phyloP scores from a whole-genome alignment of 2,113 vertebrate species.

The Scortum barcoo region DNA sequence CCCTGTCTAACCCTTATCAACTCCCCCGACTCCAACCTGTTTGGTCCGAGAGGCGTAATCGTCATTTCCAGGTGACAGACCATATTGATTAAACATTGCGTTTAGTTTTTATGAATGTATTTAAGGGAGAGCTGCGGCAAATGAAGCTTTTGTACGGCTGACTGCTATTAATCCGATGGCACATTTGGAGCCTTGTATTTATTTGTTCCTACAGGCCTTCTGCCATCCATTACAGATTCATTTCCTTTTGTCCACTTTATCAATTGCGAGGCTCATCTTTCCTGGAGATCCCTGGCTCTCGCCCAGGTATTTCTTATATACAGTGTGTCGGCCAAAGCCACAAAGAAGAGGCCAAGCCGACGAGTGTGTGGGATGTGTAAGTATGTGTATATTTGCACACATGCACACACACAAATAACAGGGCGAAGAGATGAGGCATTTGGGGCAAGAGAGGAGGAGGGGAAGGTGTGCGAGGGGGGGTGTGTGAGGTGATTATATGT shows the following conservation, averaged over 20 bases:
- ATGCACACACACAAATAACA: conserved; percentile 47
- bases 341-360: conserved; percentile 26
- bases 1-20: conserved; percentile 48
- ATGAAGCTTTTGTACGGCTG: conserved; percentile 57
- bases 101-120: conserved; percentile 69
- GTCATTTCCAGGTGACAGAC: conserved; percentile 57
- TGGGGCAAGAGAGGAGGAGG: conserved; percentile 13
- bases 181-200: conserved; percentile 57
- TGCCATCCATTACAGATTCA: conserved; percentile 65
- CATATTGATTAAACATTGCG: conserved; percentile 64
- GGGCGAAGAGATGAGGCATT: conserved; percentile 46
- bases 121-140: conserved; percentile 62
- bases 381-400: conserved; percentile 18
- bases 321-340: conserved; percentile 50
- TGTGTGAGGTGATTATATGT: conserved; percentile 70
- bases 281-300: conserved; percentile 63
- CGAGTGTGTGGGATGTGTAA: conserved; percentile 22
- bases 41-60: conserved; percentile 45
- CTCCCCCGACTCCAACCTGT: conserved; percentile 29
- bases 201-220: conserved; percentile 62
- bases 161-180: conserved; percentile 60
- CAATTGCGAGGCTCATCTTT: conserved; percentile 66
- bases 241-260: conserved; percentile 72
- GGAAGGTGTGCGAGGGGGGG: neutral
- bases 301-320: conserved; percentile 44